A percentile compares a stretch with the other conserved stretches of the same genome.
Evolutionary conservation across 2,113 vertebrate genomes (phyloP).

Genomic region (Circaetus cinerascens): DNA sequence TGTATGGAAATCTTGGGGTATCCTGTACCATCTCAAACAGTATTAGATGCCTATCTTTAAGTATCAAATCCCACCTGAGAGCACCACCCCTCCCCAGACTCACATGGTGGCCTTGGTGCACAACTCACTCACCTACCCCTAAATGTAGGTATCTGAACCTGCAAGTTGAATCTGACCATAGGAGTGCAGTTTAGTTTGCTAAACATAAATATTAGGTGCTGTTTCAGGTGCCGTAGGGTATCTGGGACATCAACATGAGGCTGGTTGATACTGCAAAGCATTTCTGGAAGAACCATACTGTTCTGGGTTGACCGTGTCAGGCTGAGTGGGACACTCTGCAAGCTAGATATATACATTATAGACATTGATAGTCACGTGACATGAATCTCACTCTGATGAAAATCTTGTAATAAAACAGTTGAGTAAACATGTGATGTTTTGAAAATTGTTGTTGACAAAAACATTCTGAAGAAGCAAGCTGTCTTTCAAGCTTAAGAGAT

Average conservation of each 20-base stretch:
- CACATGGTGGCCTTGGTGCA: background rate
- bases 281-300: background rate
- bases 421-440: background rate
- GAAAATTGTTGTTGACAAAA: background rate
- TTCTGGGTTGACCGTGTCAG: background rate
- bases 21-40: background rate
- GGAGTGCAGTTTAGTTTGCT: background rate
- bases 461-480: background rate
- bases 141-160: background rate
- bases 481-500: background rate
- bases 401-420: background rate
- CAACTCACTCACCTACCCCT: background rate
- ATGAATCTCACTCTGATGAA: background rate
- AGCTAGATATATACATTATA: background rate
- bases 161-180: background rate
- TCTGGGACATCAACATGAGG: background rate
- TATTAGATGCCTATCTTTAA: background rate
- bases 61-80: background rate
- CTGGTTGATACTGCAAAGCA: background rate
- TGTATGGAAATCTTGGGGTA: background rate
- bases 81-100: background rate
- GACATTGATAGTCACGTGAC: background rate
- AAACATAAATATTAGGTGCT: background rate
- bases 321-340: background rate
- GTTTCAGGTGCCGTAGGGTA: background rate